Evolutionary conservation across 1,140 invertebrate species (phyloP).

Genomic region (Hylyphantes graminicola): DNA sequence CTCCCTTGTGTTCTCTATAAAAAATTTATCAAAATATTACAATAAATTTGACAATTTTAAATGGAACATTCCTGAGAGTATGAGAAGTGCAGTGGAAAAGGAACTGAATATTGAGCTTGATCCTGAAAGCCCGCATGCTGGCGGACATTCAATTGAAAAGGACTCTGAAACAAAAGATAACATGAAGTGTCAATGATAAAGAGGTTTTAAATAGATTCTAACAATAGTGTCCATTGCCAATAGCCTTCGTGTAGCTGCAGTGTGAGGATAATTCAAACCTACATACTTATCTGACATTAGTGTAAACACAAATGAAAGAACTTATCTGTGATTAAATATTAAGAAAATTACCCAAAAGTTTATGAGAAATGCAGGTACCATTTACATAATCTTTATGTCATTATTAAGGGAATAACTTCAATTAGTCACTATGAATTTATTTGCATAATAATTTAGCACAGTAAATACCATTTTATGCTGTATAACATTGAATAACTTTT

Average conservation of each 20-base stretch:
- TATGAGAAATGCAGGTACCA: not conserved
- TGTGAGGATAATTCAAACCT: no score
- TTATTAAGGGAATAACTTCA: not conserved
- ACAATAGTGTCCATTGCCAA: no score
- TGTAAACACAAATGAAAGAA: not conserved
- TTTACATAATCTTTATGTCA: not conserved
- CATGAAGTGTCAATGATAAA: no score
- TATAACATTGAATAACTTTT: no score
- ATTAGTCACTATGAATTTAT: not conserved
- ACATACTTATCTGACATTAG: no score
- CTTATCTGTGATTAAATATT: no score
- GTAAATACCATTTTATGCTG: not conserved
- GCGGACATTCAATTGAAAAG: constrained; percentile 32
- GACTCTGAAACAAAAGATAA: constrained; percentile 37
- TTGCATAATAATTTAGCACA: not conserved
- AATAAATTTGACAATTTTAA: no score
- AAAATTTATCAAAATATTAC: no score
- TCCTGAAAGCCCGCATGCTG: constrained; percentile 35
- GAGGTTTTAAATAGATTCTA: not conserved
- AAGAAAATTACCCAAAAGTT: no score
- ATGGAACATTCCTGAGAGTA: no score
- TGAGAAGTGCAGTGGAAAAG: not conserved
- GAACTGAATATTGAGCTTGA: not conserved
- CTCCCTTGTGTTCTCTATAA: no score
- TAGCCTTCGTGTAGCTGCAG: no score